These are phyloP conservation scores for Saccostrea echinata DNA, from an alignment of 1,140 invertebrate genomes.

Conservation along the genomic window DNA sequence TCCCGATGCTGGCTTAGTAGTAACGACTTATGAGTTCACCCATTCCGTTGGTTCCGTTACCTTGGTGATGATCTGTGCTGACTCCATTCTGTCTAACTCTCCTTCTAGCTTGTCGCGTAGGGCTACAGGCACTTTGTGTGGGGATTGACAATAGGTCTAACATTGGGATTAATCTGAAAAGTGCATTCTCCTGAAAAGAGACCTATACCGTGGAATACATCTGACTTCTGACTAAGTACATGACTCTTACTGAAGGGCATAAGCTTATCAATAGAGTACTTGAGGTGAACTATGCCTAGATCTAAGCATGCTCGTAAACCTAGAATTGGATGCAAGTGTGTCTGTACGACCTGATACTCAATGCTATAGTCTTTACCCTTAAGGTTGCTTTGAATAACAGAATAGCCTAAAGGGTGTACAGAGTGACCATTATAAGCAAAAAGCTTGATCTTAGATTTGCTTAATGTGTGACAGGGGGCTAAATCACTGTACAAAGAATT, in stretches of 20 bases:
- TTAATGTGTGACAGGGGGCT: too few species aligned
- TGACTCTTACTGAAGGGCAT: not conserved
- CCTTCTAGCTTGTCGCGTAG: not conserved
- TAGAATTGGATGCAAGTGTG: not conserved
- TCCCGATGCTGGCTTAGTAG: not conserved
- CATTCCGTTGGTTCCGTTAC: not conserved
- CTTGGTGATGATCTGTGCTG: not conserved
- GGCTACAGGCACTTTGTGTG: not conserved
- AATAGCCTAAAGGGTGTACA: not conserved
- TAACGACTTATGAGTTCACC: not conserved
- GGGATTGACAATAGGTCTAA: not conserved
- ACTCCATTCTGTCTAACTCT: not conserved
- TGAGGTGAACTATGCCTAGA: not conserved
- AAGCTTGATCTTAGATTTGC: not conserved
- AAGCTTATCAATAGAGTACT: not conserved
- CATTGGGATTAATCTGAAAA: not conserved
- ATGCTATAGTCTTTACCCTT: not conserved
- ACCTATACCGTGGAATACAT: not conserved
- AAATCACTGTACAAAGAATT: too few species aligned
- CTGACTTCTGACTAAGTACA: not conserved
- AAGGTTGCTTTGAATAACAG: not conserved
- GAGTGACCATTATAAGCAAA: not conserved
- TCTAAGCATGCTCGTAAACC: not conserved
- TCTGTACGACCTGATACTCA: not conserved
- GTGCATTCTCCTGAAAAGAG: not conserved